These are phyloP conservation scores for Phrynocephalus forsythii DNA, from an alignment of 2,797 vertebrate species.

Conservation along the genomic window DNA sequence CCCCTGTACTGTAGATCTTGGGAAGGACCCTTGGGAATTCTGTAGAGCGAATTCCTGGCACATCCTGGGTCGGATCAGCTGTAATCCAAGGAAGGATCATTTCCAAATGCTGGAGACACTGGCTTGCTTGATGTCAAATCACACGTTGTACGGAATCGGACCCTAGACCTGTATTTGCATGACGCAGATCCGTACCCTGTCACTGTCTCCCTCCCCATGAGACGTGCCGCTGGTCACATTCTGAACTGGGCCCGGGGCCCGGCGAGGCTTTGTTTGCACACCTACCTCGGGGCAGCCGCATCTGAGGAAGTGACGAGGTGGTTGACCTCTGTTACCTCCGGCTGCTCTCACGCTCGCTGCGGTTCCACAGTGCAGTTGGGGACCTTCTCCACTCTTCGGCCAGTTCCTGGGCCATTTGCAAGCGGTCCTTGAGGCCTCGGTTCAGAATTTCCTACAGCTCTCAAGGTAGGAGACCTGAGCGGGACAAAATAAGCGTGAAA, in stretches of 20 bases:
- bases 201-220: not conserved
- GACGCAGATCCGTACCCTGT: not conserved
- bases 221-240: slow-evolving; percentile 62
- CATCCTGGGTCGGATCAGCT: no score
- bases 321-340: slow-evolving; percentile 38
- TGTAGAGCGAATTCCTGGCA: not conserved
- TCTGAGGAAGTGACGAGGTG: not conserved
- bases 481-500: no score
- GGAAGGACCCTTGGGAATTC: not conserved
- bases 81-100: no score
- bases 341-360: not conserved
- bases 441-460: rapidly evolving
- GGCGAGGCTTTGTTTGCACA: no score
- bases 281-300: not conserved
- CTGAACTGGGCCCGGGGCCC: not conserved
- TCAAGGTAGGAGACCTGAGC: slow-evolving; percentile 42
- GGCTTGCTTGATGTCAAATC: not conserved
- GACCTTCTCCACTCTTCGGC: not conserved
- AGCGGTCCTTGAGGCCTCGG: rapidly evolving
- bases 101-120: not conserved
- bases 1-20: no score
- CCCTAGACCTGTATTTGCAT: not conserved
- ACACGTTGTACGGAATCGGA: no score
- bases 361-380: not conserved
- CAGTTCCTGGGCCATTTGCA: rapidly evolving